A percentile compares a stretch with the other conserved stretches of the same genome.
Conservation (phyloP, 2,888 invertebrate genomes). For the Rhamphomyia laevipes region DNA sequence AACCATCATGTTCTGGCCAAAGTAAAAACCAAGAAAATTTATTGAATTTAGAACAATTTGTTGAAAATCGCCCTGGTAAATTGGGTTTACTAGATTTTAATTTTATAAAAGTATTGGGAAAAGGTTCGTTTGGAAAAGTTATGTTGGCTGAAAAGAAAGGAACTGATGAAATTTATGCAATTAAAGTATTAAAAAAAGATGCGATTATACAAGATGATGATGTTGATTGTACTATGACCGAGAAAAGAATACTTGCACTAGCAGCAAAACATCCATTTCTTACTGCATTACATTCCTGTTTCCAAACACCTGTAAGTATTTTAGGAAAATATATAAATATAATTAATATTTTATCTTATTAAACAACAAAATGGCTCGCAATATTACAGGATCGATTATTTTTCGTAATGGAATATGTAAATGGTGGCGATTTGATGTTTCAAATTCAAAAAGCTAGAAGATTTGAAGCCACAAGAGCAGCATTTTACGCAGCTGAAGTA, state of each 20-base stretch:
- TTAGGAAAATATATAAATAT: neutral
- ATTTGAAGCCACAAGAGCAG: conserved; percentile 91
- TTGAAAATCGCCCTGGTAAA: conserved; percentile 40
- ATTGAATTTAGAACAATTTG: conserved; percentile 28
- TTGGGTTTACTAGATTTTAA: conserved; percentile 78
- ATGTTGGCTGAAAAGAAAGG: conserved; percentile 93
- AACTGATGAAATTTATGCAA: conserved; percentile 79
- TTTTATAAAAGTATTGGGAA: conserved; percentile 97
- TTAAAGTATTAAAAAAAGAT: conserved; percentile 91
- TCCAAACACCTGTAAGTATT: conserved; percentile 69
- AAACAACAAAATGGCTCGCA: conserved; percentile 3
- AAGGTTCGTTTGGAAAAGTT: conserved; percentile 98
- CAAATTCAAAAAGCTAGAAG: conserved; percentile 97
- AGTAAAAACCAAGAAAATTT: conserved; percentile 15
- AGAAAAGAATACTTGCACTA: conserved; percentile 89
- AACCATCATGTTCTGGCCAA: conserved; percentile 19
- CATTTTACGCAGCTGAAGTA: conserved; percentile 95
- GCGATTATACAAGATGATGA: conserved; percentile 98
- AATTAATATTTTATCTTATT: neutral
- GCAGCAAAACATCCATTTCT: conserved; percentile 98
- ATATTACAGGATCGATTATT: conserved; percentile 68
- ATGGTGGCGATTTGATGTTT: conserved; percentile 98
- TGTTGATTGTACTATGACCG: conserved; percentile 98
- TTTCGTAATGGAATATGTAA: conserved; percentile 99
- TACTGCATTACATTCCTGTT: conserved; percentile 92